These are phyloP conservation scores for Sebastes hopkinsi DNA, from an alignment of 2,797 vertebrate genomes.

Conservation along the genomic window DNA sequence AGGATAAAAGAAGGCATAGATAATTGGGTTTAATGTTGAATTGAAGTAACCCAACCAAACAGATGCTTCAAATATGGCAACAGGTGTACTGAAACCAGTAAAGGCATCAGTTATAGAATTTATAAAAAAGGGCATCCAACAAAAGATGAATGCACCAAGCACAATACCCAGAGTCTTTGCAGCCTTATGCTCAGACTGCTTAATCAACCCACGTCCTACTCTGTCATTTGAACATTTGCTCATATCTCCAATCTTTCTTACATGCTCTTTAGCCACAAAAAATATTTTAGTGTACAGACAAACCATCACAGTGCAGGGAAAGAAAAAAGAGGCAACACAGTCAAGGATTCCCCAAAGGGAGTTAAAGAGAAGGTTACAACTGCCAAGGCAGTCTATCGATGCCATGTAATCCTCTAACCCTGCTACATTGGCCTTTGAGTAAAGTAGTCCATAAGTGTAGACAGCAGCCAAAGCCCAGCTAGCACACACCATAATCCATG, in stretches of 20 bases:
- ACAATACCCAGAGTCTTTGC: conserved; percentile 73
- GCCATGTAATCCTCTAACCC: conserved; percentile 3
- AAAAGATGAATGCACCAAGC: conserved; percentile 67
- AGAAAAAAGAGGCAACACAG: neutral
- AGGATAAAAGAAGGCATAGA: conserved; percentile 71
- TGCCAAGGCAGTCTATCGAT: conserved; percentile 12
- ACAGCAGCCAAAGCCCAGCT: conserved; percentile 75
- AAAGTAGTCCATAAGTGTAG: conserved; percentile 59
- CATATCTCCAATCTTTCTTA: neutral
- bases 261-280: conserved; percentile 4
- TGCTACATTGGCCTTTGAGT: neutral
- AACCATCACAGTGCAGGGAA: conserved; percentile 23
- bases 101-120: conserved; percentile 35
- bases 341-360: conserved; percentile 13
- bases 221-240: conserved; percentile 17
- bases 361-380: conserved; percentile 18
- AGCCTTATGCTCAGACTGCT: conserved; percentile 67
- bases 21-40: conserved; percentile 68
- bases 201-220: neutral
- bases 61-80: neutral
- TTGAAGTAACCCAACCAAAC: neutral
- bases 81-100: neutral
- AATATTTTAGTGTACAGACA: conserved; percentile 24
- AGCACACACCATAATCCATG: conserved; percentile 62
- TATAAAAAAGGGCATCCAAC: conserved; percentile 73